Percentiles rank a stretch among this genome's conserved stretches.
These are phyloP conservation scores for Drosophila suboccidentalis DNA, from an alignment of 2,888 invertebrate genomes.

Conservation along the genomic window DNA sequence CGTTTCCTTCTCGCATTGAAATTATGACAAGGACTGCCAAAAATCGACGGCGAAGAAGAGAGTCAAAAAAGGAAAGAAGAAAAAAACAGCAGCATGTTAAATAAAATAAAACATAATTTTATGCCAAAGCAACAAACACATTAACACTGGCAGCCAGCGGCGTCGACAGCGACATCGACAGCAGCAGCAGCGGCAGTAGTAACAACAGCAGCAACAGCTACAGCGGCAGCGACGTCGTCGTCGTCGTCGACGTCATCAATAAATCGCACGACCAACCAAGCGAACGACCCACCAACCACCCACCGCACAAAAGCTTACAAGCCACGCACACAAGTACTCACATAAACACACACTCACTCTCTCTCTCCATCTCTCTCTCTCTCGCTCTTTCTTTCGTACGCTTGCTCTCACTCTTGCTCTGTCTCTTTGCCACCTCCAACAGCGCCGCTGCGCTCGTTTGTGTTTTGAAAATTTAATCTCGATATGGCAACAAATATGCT, in stretches of 20 bases:
- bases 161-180: slow-evolving; percentile 38
- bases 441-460: slow-evolving; percentile 77
- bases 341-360: slow-evolving; percentile 4
- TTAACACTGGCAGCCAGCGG: slow-evolving; percentile 71
- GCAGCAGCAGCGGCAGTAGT: slow-evolving; percentile 34
- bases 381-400: slow-evolving; percentile 6
- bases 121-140: slow-evolving; percentile 80
- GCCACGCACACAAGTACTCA: slow-evolving; percentile 46
- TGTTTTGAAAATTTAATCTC: slow-evolving; percentile 83
- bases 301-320: slow-evolving; percentile 74
- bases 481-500: slow-evolving; percentile 84
- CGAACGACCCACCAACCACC: slow-evolving; percentile 64
- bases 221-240: slow-evolving; percentile 43
- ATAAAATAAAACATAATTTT: slow-evolving; percentile 82
- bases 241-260: slow-evolving; percentile 78
- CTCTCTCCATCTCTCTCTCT: slow-evolving; percentile 24
- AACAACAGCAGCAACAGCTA: slow-evolving; percentile 34
- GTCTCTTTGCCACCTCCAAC: slow-evolving; percentile 43
- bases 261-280: slow-evolving; percentile 74
- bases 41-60: slow-evolving; percentile 56
- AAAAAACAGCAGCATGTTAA: slow-evolving; percentile 74
- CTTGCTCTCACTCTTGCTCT: slow-evolving; percentile 18
- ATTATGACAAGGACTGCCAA: slow-evolving; percentile 79
- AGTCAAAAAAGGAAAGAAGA: slow-evolving; percentile 12
- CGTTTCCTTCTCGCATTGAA: slow-evolving; percentile 62